Conservation (phyloP, 2,113 vertebrate genomes). For the Prionailurus viverrinus region DNA sequence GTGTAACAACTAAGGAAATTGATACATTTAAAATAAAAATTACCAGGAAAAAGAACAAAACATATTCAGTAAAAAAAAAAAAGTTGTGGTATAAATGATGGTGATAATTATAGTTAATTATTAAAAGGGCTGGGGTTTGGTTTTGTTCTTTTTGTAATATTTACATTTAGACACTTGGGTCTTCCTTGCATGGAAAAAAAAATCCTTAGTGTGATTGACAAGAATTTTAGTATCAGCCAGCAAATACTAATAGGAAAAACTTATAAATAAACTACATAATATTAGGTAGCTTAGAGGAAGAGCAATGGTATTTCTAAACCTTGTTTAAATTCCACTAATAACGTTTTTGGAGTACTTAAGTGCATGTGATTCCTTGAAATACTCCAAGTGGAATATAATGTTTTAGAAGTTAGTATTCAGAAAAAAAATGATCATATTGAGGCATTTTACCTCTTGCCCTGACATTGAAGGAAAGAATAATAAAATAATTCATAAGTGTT, state of each 20-base stretch:
- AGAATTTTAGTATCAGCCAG: constrained; percentile 77
- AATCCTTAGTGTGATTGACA: constrained; percentile 75
- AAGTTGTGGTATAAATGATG: constrained; percentile 72
- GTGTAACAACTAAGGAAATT: constrained; percentile 70
- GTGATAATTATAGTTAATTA: constrained; percentile 75
- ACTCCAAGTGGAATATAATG: constrained; percentile 62
- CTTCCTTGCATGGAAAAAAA: constrained; percentile 71
- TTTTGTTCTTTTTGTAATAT: constrained; percentile 69
- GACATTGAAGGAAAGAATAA: constrained; percentile 55
- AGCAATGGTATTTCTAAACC: neutral
- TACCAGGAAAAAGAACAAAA: neutral
- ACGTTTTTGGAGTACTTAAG: constrained; percentile 60
- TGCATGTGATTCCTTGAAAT: constrained; percentile 71
- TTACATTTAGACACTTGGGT: constrained; percentile 72
- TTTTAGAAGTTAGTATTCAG: constrained; percentile 69
- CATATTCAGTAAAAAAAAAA: constrained; percentile 66
- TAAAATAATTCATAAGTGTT: neutral
- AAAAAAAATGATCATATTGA: constrained; percentile 67
- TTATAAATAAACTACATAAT: constrained; percentile 38
- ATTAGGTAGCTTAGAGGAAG: constrained; percentile 60
- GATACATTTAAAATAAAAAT: constrained; percentile 51
- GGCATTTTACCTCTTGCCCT: constrained; percentile 61
- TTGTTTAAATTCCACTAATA: neutral
- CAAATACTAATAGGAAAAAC: constrained; percentile 71
- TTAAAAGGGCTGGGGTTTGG: constrained; percentile 58